These are phyloP conservation scores for Ochlodes sylvanus DNA, from an alignment of 2,888 invertebrate species.

Conservation along the genomic window DNA sequence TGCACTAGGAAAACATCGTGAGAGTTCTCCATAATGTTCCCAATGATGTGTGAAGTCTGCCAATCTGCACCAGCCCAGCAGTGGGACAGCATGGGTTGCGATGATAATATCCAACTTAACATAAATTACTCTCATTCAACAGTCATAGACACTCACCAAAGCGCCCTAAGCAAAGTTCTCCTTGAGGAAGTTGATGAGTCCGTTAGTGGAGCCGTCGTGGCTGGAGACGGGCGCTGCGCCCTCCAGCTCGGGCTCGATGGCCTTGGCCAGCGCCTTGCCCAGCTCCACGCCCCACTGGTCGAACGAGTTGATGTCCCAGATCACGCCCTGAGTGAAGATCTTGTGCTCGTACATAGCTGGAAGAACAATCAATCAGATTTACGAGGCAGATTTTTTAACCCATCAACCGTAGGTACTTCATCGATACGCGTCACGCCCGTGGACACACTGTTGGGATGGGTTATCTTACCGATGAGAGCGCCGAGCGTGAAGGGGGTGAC, in stretches of 20 bases:
- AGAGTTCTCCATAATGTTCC: too few species aligned
- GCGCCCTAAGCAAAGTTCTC: conserved; percentile 71
- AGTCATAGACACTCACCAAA: conserved; percentile 3
- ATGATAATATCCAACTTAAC: too few species aligned
- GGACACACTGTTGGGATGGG: too few species aligned
- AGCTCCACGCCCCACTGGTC: conserved; percentile 99
- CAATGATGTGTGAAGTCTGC: too few species aligned
- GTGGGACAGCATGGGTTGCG: too few species aligned
- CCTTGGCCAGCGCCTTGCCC: conserved; percentile 99
- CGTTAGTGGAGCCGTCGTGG: conserved; percentile 98
- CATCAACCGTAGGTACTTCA: too few species aligned
- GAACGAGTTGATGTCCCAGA: conserved; percentile 99
- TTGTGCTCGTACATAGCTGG: conserved; percentile 99
- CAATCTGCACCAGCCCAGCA: too few species aligned
- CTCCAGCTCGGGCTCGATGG: conserved; percentile 97
- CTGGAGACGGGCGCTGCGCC: conserved; percentile 87
- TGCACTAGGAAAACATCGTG: too few species aligned
- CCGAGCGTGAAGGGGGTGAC: conserved; percentile 97
- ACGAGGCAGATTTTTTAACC: too few species aligned
- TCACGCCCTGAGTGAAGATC: conserved; percentile 98
- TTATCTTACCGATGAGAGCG: conserved; percentile 94
- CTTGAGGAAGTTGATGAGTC: conserved; percentile 97
- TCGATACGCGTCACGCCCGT: too few species aligned
- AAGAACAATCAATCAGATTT: too few species aligned
- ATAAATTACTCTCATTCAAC: too few species aligned